Evolutionary conservation across 2,113 vertebrate genomes (phyloP), one percentile per base, ranked within the genome.

Genomic region (Pholis gunnellus): DNA sequence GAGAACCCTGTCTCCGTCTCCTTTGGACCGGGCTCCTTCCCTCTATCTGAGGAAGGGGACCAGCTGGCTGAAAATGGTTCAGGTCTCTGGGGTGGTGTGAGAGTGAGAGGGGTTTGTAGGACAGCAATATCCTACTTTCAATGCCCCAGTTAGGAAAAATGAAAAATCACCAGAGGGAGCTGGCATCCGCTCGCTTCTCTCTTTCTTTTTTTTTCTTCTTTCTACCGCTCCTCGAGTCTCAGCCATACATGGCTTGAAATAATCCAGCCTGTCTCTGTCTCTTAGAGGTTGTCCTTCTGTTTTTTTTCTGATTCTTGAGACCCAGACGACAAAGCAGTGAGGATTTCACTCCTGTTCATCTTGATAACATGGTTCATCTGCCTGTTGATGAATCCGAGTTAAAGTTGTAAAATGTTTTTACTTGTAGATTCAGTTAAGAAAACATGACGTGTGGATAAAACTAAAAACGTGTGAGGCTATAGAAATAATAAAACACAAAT

Each of bases 61-160:
- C 93, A 95, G 94, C 89, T 95, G 94, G 94, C 91, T 92, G 94
- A 92, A 95, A 95, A 94, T 96, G 92, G 95, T 93, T 94, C 95
- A 94, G 34, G 90, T 95, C 95, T 95, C 95, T 15, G 42, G 93
- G 88, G 95, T 79, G 84, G 44, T 82, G 81, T 60, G 75, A 70
- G 80, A 87, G 48, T 59, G 68, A 86, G 91, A 85, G 83, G 86
- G 93, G 94, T 95, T 95, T 96, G 92, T 95, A 95, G 95, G 95
- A 94, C 95, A 95, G 94, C 93, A 75, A 90, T 94, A 95, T 95
- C 94, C 95, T 95, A 96, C 94, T 95, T 96, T 95, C 93, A 85
- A 69, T 95, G 95, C 79, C 95, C 95, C 92, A 96, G 87, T 95
- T 96, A 93, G 87, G 86, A 86, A 90, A 91, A 93, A 93, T 94